Evolutionary conservation across 2,113 vertebrate species (phyloP), one percentile per base, ranked within the genome.

Genomic region (Triplophysa dalaica): DNA sequence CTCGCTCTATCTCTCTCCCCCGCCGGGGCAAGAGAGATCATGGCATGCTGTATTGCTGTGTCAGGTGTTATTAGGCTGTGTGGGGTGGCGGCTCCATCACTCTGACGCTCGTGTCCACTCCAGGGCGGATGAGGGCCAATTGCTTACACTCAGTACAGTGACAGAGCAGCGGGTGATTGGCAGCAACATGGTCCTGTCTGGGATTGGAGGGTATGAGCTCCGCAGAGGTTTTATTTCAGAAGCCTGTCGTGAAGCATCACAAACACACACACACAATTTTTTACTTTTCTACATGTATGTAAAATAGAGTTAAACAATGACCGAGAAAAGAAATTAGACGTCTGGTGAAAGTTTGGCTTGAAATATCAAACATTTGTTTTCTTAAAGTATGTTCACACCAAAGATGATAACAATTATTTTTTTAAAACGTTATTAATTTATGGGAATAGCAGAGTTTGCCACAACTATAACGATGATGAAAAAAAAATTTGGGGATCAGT

Each of bases 61-160:
- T 91, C 90, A 92, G 88, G 86, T 88, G 87, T 88, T 91, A 90
- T 93, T 92, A 92, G 90, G 87, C 83, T 85, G 66, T 87, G 87
- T 90, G 87, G 89, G 90, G 88, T 90, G 89, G 89, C 87, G 88
- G 87, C 89, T 90, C 89, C 89, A 91, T 91, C 90, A 89, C 87
- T 88, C 86, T 89, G 86, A 83, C 88, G 85, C 81, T 87, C 62
- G 68, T 91, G 91, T 91, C 89, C 89, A 90, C 87, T 90, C 84
- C 87, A 84, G 89, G 89, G 88, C 84, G 87, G 89, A 89, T 84
- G 87, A 87, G 64, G 88, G 90, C 89, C 89, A 89, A 90, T 91
- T 91, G 90, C 87, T 50, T 58, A 60, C 52, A 48, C 52, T 61
- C 11, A n/a, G 33, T 61, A 75, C 48, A n/a, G 24, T 17, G 50